phyloP scores from a whole-genome alignment of 64 coral and sea anemone genomes.

The Acropora tenuis region DNA sequence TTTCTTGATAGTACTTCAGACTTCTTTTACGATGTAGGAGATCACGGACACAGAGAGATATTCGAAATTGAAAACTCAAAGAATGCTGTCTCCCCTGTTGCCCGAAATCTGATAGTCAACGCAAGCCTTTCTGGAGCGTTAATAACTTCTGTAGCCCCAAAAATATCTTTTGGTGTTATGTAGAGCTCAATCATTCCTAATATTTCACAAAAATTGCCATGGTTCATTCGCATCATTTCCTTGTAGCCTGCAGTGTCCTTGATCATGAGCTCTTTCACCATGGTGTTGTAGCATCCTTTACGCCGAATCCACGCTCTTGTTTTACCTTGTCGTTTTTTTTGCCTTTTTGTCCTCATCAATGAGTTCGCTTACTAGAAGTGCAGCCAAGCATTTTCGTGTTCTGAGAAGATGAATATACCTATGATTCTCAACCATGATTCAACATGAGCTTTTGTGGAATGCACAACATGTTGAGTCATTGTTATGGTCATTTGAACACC shows the following conservation, averaged over 20 bases:
- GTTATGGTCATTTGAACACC: no score
- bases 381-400: no score
- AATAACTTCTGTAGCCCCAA: conserved; percentile 1
- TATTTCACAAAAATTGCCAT: neutral
- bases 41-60: neutral
- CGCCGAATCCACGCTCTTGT: neutral
- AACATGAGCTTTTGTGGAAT: no score
- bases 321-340: no score
- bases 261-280: no score
- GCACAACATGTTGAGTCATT: no score
- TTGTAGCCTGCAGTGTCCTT: no score
- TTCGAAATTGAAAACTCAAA: conserved; percentile 6
- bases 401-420: no score
- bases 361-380: no score
- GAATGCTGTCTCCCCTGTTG: conserved; percentile 23
- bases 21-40: neutral
- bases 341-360: no score
- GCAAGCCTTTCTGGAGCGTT: neutral
- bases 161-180: neutral
- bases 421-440: no score
- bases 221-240: no score
- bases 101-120: conserved; percentile 5
- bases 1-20: neutral
- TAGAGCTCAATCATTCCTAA: neutral
- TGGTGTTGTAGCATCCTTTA: conserved; percentile 26